phyloP scores from a whole-genome alignment of 2,113 vertebrate species.

The Toxostoma redivivum region DNA sequence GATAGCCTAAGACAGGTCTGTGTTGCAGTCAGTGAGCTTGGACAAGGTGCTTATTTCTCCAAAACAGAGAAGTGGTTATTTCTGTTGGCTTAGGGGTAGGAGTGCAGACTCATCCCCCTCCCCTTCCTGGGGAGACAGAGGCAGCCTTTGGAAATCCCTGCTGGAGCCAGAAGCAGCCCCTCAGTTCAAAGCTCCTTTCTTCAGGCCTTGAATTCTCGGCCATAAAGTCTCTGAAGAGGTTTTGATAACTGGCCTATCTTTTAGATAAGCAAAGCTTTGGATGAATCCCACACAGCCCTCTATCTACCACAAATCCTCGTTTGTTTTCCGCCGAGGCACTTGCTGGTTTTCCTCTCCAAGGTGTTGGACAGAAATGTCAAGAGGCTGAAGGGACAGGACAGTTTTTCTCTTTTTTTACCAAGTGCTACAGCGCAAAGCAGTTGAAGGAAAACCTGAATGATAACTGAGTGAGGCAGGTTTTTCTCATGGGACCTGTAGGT shows the following conservation, averaged over 20 bases:
- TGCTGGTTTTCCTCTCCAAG: conserved; percentile 62
- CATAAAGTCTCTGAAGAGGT: conserved; percentile 52
- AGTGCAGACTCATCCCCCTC: not conserved
- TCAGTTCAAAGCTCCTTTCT: conserved; percentile 56
- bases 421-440: not conserved
- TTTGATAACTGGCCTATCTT: conserved; percentile 58
- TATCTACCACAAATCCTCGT: conserved; percentile 54
- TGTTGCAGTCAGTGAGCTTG: not conserved
- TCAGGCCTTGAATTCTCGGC: conserved; percentile 39
- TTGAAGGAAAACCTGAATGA: not conserved
- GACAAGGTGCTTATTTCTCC: not conserved
- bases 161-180: conserved; percentile 33
- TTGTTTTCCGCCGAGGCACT: conserved; percentile 40
- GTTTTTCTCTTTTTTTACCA: conserved; percentile 13
- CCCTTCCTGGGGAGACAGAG: not conserved
- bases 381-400: not conserved
- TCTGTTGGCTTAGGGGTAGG: not conserved
- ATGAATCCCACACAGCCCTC: conserved; percentile 31
- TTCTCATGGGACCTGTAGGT: not conserved
- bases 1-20: not conserved
- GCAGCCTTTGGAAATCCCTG: conserved; percentile 31
- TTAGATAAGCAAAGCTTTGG: conserved; percentile 58
- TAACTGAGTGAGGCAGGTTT: conserved; percentile 17
- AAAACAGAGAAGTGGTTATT: not conserved
- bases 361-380: conserved; percentile 63